phyloP scores from a whole-genome alignment of 2,888 invertebrate genomes.

The Eupithecia dodoneata region DNA sequence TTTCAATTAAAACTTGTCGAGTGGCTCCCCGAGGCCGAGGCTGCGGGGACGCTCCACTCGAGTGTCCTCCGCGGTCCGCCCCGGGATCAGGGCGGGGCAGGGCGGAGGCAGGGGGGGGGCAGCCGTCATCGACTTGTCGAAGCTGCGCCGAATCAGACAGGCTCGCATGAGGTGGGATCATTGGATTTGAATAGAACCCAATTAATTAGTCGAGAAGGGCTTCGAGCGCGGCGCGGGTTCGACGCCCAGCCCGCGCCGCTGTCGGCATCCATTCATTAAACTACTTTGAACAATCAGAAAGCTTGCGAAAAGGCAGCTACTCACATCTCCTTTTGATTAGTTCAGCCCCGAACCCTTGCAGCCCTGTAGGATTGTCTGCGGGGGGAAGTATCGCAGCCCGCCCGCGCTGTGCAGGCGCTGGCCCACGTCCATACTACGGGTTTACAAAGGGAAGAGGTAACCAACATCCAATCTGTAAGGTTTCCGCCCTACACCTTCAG shows the following conservation, averaged over 20 bases:
- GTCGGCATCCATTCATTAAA: background rate
- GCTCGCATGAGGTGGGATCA: background rate
- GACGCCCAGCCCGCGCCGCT: background rate
- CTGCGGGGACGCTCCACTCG: background rate
- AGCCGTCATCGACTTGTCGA: too few relatives aligned
- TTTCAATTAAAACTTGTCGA: constrained; percentile 21
- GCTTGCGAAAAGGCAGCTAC: background rate
- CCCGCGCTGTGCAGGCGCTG: too few relatives aligned
- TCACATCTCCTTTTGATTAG: too few relatives aligned
- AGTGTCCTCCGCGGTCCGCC: background rate
- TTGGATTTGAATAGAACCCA: background rate
- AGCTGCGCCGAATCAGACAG: background rate
- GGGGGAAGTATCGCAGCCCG: too few relatives aligned
- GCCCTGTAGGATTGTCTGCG: too few relatives aligned
- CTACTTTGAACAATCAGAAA: background rate
- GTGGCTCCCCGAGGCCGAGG: background rate
- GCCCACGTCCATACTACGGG: too few relatives aligned
- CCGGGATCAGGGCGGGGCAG: too few relatives aligned
- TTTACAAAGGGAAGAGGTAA: too few relatives aligned
- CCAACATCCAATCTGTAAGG: too few relatives aligned
- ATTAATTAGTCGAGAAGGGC: background rate
- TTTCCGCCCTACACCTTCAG: too few relatives aligned
- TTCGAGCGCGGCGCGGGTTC: constrained; percentile 2
- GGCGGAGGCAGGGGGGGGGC: too few relatives aligned
- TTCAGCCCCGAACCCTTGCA: too few relatives aligned